Conservation (phyloP, 2,113 vertebrate species). For the Camelus dromedarius region DNA sequence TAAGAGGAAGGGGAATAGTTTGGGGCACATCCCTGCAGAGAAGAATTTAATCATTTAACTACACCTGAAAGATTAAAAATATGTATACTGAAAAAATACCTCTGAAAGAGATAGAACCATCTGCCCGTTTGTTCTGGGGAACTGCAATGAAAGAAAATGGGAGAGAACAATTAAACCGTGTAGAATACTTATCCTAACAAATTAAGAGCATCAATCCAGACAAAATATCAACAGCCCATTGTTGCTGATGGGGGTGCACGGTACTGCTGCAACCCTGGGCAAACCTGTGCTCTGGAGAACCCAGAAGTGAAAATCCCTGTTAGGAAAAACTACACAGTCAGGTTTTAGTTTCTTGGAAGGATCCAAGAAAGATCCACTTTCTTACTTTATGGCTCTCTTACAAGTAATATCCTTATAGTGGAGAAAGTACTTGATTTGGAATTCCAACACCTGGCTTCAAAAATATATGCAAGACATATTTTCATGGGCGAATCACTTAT, state of each 20-base stretch:
- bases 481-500: neutral
- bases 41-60: constrained; percentile 26
- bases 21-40: neutral
- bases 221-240: neutral
- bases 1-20: neutral
- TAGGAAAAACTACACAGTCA: neutral
- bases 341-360: neutral
- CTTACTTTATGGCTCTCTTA: neutral
- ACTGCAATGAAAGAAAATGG: constrained; percentile 86
- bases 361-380: neutral
- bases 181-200: neutral
- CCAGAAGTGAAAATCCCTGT: neutral
- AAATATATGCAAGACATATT: neutral
- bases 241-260: neutral
- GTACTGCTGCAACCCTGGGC: fast-evolving
- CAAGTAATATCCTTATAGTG: neutral
- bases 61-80: constrained; percentile 47
- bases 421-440: neutral
- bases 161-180: constrained; percentile 63
- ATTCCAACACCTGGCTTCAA: neutral
- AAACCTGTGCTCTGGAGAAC: neutral
- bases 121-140: constrained; percentile 94
- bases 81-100: constrained; percentile 87
- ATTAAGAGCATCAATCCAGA: neutral
- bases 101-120: constrained; percentile 94